Percentiles rank a stretch among this genome's conserved stretches.
Conservation (phyloP, 2,797 vertebrate species). For the Esox lucius region DNA sequence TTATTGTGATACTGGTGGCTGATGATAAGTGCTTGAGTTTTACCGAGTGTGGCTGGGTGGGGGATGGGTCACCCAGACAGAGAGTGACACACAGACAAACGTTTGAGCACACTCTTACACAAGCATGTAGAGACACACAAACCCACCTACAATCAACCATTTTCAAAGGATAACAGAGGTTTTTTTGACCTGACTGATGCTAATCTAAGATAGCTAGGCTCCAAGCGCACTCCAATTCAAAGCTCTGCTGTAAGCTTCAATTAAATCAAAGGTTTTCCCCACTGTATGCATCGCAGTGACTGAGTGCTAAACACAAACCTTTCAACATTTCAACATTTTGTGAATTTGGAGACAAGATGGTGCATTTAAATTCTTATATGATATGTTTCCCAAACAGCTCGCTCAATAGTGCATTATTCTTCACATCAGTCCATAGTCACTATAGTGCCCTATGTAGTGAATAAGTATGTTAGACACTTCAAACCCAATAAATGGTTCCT, state of each 20-base stretch:
- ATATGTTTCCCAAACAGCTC: conserved; percentile 54
- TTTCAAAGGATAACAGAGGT: conserved; percentile 55
- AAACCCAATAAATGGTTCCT: no score
- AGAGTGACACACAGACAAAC: background rate
- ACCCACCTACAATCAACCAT: conserved; percentile 24
- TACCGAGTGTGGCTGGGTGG: conserved; percentile 54
- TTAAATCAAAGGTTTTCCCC: conserved; percentile 67
- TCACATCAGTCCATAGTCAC: background rate
- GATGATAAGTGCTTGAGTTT: conserved; percentile 65
- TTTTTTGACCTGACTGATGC: conserved; percentile 32
- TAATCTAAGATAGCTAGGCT: conserved; percentile 45
- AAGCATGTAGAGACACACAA: no score
- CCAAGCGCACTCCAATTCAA: conserved; percentile 50
- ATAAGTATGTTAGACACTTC: background rate
- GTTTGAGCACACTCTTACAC: background rate
- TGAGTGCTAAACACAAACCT: conserved; percentile 68
- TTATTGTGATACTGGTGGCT: conserved; percentile 47
- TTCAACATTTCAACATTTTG: conserved; percentile 71
- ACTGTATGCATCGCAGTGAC: conserved; percentile 59
- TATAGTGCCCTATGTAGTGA: background rate
- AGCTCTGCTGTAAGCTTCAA: conserved; percentile 51
- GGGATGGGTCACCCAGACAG: conserved; percentile 30
- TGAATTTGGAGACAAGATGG: conserved; percentile 70
- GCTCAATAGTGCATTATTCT: background rate
- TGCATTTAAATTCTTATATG: conserved; percentile 77